Conservation (phyloP, 2,113 vertebrate genomes). For the Dermatemys mawii region DNA sequence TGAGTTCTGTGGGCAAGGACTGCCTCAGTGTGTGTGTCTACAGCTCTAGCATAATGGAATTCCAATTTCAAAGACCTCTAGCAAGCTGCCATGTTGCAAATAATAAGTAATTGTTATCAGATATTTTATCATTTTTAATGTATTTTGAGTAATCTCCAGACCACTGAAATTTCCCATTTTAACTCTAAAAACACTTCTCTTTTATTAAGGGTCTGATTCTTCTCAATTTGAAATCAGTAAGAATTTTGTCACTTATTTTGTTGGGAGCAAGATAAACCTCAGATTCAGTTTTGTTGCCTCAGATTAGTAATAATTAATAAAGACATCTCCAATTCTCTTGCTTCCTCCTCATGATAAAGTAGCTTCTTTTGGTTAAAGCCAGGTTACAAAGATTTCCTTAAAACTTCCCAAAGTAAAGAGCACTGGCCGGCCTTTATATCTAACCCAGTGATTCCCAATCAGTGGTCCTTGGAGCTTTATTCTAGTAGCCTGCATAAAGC, state of each 20-base stretch:
- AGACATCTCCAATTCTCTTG: not conserved
- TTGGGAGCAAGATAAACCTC: not conserved
- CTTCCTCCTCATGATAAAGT: not conserved
- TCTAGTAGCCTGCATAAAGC: not conserved
- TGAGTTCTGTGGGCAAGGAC: not conserved
- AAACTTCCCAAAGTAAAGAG: not conserved
- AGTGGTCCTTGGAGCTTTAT: not conserved
- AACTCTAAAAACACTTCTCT: not conserved
- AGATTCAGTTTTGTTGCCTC: not conserved
- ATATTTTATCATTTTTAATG: not conserved
- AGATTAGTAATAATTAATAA: not conserved
- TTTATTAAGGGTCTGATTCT: not conserved
- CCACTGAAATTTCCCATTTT: not conserved
- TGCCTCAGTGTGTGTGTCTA: not conserved
- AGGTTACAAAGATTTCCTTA: not conserved
- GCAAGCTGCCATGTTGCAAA: not conserved
- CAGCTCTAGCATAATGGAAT: not conserved
- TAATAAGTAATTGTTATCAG: not conserved
- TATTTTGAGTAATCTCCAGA: not conserved
- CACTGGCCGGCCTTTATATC: not conserved
- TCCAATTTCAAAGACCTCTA: not conserved
- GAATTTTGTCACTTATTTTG: not conserved
- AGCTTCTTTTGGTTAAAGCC: not conserved
- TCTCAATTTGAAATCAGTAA: not conserved
- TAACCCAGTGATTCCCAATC: not conserved